phyloP scores from a whole-genome alignment of 2,113 vertebrate species.

The Brachypteracias leptosomus region DNA sequence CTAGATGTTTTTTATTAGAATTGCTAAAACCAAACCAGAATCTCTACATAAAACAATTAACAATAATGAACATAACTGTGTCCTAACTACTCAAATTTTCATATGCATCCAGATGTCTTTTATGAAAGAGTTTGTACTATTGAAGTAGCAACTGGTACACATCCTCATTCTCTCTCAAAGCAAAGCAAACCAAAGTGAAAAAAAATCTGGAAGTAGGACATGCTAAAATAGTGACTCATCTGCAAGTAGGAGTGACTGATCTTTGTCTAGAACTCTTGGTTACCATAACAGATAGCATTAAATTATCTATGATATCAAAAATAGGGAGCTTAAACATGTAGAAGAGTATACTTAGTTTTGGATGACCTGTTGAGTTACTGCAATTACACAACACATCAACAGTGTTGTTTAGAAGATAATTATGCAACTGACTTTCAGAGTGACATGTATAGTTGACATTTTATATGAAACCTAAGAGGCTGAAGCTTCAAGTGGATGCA shows the following conservation, averaged over 20 bases:
- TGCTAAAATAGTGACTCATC: slow-evolving; percentile 19
- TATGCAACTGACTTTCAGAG: neutral
- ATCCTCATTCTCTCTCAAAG: neutral
- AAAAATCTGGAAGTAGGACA: neutral
- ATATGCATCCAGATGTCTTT: neutral
- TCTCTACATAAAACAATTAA: neutral
- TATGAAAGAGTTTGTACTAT: neutral
- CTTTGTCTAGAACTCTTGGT: slow-evolving; percentile 17
- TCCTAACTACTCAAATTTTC: neutral
- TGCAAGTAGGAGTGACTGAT: slow-evolving; percentile 22
- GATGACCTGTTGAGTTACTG: neutral
- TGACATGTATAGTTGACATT: neutral
- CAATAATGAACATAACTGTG: neutral
- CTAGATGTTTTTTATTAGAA: neutral
- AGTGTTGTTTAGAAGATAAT: neutral
- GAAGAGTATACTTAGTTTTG: neutral
- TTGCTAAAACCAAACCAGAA: neutral
- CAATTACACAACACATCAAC: neutral
- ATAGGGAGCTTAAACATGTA: neutral
- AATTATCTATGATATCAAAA: slow-evolving; percentile 21
- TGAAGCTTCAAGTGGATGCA: neutral
- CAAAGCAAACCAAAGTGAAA: neutral
- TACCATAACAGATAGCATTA: neutral
- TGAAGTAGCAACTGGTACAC: neutral
- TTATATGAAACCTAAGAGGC: neutral